Evolutionary conservation across 2,797 vertebrate genomes (phyloP).

Genomic region (Scolopax rusticola): DNA sequence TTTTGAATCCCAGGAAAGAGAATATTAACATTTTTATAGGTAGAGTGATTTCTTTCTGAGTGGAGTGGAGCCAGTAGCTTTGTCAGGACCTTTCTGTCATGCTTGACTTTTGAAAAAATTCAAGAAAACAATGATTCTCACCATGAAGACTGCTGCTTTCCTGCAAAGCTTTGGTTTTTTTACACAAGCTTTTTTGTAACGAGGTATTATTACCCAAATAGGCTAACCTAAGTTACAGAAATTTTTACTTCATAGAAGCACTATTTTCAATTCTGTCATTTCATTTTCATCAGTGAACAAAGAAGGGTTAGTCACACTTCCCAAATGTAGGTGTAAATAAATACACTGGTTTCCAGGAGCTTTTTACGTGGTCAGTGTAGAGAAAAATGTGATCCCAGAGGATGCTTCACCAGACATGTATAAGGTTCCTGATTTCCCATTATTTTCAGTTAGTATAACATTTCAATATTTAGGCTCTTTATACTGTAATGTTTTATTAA

Average conservation of each 20-base stretch:
- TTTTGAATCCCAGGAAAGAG: not conserved
- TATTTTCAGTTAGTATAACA: not conserved
- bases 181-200: not conserved
- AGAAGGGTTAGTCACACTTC: not conserved
- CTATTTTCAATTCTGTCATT: not conserved
- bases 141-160: not conserved
- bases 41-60: not conserved
- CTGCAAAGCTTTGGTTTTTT: not conserved
- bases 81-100: not conserved
- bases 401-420: not conserved
- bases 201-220: not conserved
- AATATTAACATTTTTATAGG: not conserved
- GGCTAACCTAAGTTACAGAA: not conserved
- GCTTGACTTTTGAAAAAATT: not conserved
- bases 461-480: not conserved
- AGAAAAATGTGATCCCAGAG: not conserved
- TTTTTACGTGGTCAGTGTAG: not conserved
- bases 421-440: not conserved
- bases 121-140: not conserved
- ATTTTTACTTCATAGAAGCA: not conserved
- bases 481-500: not conserved
- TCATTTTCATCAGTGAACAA: not conserved
- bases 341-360: not conserved
- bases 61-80: not conserved
- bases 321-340: not conserved